Percentiles rank a stretch among this genome's conserved stretches.
Evolutionary conservation across 2,888 invertebrate species (phyloP).

Genomic region (Aricia artaxerxes): DNA sequence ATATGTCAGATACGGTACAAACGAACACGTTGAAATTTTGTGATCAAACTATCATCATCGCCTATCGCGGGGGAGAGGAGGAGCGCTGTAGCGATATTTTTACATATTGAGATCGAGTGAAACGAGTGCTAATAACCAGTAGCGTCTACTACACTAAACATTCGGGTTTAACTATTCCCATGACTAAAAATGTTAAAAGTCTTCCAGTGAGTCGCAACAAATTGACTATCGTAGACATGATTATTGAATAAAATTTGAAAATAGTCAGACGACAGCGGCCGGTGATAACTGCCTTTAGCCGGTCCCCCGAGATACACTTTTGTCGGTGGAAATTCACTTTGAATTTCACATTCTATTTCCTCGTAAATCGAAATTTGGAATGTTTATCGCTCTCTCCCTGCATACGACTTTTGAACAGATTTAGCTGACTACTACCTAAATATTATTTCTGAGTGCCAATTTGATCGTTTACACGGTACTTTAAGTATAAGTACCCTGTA

Average conservation of each 20-base stretch:
- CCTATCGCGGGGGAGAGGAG: too few relatives aligned
- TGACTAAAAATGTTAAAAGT: neutral
- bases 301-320: neutral
- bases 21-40: neutral
- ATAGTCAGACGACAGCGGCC: neutral
- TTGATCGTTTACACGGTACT: too few relatives aligned
- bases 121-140: too few relatives aligned
- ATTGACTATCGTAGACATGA: neutral
- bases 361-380: slow-evolving; percentile 8
- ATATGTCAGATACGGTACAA: neutral
- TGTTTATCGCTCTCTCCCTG: neutral
- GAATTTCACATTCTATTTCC: slow-evolving; percentile 12
- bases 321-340: slow-evolving; percentile 19
- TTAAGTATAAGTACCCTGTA: too few relatives aligned
- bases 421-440: neutral
- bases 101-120: too few relatives aligned
- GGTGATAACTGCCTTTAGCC: slow-evolving; percentile 3
- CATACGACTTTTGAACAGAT: neutral
- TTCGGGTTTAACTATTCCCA: neutral
- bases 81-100: too few relatives aligned
- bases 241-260: slow-evolving; percentile 9
- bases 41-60: too few relatives aligned
- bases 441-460: too few relatives aligned
- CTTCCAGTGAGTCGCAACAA: neutral
- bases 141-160: neutral